Evolutionary conservation across 2,888 invertebrate species (phyloP), one percentile per base, ranked within the genome.

Genomic region (Cerastis leucographa): DNA sequence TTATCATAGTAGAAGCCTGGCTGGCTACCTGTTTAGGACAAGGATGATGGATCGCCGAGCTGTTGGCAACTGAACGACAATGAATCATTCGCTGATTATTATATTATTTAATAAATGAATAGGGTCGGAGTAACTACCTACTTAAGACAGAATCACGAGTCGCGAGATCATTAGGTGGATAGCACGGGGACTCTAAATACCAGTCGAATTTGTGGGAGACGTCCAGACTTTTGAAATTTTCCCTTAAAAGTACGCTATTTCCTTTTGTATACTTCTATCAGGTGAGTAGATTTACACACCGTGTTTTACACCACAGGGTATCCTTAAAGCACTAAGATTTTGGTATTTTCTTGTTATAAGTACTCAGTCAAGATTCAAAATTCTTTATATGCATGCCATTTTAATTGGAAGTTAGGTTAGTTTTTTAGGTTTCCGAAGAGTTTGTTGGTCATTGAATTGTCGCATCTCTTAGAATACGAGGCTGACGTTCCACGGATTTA

Each of bases 51-150:
- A 83, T 80, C 46, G 54, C 0, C 4, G 19, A 42, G 29, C 29
- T 59, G 71, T 75, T 86, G 86, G 78, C 78, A 85, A 81, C 70
- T 59, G 71, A 84, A 76, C 75, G 65, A 49, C 42, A 56, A 75
- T 84, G 54, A 78, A 79, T 85, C 85, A 84, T 83, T 59, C 59
- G 29, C 73, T 76, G 64, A 73, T 80, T 72, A 69, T 46, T 61
- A 61, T 65, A 67, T 66, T 81, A 81, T n/a, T n/a, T n/a, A n/a
- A n/a, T 80, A 76, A 76, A 80, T 76, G 66, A 67, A 76, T 49
- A 35, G 54, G 61, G 49, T 25, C 42, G 56, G 70, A 67, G 61
- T 68, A 65, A 46, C 68, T 75, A 19, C 17, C 54, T n/a, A 74
- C 22, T 81, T 71, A 80, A n/a, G 78, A 68, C 68, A 49, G 56